These are phyloP conservation scores for Chaenocephalus aceratus DNA, from an alignment of 2,113 vertebrate species.

Conservation along the genomic window DNA sequence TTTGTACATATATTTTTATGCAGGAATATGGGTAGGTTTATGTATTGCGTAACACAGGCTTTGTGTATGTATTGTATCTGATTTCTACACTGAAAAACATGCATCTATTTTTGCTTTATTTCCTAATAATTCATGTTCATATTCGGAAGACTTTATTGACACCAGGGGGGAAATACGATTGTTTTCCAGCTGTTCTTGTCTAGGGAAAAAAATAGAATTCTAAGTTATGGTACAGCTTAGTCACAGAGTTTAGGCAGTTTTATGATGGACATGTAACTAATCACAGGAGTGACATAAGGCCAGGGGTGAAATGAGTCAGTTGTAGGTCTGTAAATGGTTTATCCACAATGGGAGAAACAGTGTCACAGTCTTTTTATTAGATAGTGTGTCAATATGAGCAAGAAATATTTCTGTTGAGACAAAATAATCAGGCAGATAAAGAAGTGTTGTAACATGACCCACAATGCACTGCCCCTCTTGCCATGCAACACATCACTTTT, in stretches of 20 bases:
- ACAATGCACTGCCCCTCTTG: conserved; percentile 5
- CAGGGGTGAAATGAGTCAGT: background rate
- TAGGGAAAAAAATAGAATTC: too few species aligned
- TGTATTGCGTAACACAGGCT: background rate
- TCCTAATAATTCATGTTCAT: background rate
- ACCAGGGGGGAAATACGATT: too few species aligned
- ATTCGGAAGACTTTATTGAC: too few species aligned
- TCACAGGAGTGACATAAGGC: too few species aligned
- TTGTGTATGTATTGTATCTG: background rate
- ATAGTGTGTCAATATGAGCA: background rate
- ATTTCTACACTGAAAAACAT: background rate
- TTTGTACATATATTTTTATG: conserved; percentile 2
- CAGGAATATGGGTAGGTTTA: conserved; percentile 16
- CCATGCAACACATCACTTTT: conserved; percentile 23
- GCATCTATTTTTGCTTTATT: background rate
- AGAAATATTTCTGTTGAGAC: conserved; percentile 28
- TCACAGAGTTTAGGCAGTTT: too few species aligned
- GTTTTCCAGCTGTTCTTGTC: too few species aligned
- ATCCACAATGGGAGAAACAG: background rate
- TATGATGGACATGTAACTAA: too few species aligned
- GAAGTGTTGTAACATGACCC: conserved; percentile 16
- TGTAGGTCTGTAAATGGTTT: too few species aligned
- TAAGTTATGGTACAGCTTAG: too few species aligned
- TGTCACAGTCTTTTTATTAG: background rate
- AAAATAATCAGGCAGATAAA: conserved; percentile 43